A percentile compares a stretch with the other conserved stretches of the same genome.
These are phyloP conservation scores for Dipodomys ordii DNA, from an alignment of 2,113 vertebrate genomes.

Conservation along the genomic window DNA sequence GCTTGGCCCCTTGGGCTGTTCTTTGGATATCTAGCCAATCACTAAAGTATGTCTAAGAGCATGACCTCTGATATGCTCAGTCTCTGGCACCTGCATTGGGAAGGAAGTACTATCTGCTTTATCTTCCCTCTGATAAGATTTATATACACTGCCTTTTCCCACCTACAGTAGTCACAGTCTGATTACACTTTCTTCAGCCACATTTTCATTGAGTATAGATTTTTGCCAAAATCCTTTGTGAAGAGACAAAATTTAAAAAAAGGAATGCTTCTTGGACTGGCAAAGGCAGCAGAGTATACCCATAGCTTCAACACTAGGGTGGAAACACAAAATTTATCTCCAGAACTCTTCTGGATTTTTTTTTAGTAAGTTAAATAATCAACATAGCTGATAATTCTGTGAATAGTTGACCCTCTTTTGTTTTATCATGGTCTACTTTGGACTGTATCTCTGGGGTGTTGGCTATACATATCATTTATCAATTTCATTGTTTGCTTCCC, in stretches of 20 bases:
- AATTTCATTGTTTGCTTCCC: background rate
- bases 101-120: background rate
- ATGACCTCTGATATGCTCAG: background rate
- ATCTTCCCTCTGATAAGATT: background rate
- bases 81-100: background rate
- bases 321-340: background rate
- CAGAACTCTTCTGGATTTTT: background rate
- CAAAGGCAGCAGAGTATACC: background rate
- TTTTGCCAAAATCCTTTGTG: conserved; percentile 24
- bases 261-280: background rate
- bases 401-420: background rate
- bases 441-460: background rate
- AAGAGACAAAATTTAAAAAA: conserved; percentile 13
- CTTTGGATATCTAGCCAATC: background rate
- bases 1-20: background rate
- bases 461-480: background rate
- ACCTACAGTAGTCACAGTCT: background rate
- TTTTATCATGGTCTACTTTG: background rate
- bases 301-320: background rate
- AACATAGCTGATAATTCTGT: background rate
- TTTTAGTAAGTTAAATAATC: background rate
- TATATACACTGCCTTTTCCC: background rate
- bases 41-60: background rate
- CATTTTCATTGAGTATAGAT: background rate
- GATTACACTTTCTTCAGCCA: conserved; percentile 20